phyloP scores from a whole-genome alignment of 2,113 vertebrate species.

The Sturnira hondurensis region DNA sequence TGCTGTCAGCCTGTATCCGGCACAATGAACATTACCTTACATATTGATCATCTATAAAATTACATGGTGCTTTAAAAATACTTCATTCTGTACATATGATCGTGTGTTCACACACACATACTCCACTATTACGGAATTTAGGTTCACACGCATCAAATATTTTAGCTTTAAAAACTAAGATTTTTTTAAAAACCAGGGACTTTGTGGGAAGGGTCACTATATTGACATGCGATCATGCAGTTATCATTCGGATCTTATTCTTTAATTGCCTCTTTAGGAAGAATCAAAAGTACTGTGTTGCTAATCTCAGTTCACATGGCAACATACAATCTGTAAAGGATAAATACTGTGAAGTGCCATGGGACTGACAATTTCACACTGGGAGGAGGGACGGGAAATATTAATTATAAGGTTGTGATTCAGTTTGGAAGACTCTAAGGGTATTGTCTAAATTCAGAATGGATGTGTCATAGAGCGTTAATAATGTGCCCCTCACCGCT shows the following conservation, averaged over 20 bases:
- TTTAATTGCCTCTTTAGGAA: slow-evolving; percentile 4
- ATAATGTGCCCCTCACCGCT: slow-evolving; percentile 52
- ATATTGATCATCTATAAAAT: neutral
- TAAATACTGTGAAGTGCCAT: slow-evolving; percentile 42
- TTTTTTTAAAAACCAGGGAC: neutral
- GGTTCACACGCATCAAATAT: neutral
- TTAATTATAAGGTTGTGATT: slow-evolving; percentile 73
- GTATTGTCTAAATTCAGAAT: slow-evolving; percentile 68
- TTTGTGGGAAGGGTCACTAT: neutral
- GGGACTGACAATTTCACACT: slow-evolving; percentile 30
- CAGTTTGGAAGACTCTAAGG: slow-evolving; percentile 51
- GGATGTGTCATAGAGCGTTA: slow-evolving; percentile 40
- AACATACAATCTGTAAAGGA: slow-evolving; percentile 31
- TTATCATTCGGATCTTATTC: neutral
- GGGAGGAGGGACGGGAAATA: slow-evolving; percentile 62
- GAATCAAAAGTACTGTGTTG: slow-evolving; percentile 25
- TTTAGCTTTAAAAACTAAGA: slow-evolving; percentile 36
- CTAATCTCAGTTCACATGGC: slow-evolving; percentile 3
- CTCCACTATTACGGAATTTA: neutral
- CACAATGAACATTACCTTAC: neutral
- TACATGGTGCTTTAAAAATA: neutral
- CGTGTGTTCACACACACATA: neutral
- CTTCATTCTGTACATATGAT: neutral
- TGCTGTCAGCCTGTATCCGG: no score
- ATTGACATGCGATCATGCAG: neutral